These are phyloP conservation scores for Diabrotica virgifera DNA, from an alignment of 1,140 invertebrate species.

Conservation along the genomic window DNA sequence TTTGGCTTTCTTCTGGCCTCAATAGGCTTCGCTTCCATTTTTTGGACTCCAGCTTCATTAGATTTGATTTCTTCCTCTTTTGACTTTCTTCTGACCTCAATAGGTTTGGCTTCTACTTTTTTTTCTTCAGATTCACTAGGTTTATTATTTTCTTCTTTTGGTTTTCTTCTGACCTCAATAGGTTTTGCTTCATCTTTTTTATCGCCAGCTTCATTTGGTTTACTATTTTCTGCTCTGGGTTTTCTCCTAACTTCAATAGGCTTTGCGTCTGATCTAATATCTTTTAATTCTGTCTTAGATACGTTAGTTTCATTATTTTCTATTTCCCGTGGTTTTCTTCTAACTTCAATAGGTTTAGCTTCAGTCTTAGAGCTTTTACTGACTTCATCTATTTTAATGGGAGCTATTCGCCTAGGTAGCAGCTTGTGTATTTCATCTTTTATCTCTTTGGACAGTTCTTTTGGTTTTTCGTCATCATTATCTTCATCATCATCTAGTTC, in stretches of 20 bases:
- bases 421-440: slow-evolving; percentile 14
- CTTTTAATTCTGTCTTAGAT: not conserved
- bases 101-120: slow-evolving; percentile 3
- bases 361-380: not conserved
- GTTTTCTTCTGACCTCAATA: slow-evolving; percentile 5
- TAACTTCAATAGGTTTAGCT: slow-evolving; percentile 7
- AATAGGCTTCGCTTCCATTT: slow-evolving; percentile 5
- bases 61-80: slow-evolving; percentile 12
- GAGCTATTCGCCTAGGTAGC: slow-evolving; percentile 10
- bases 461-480: not conserved
- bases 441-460: slow-evolving; percentile 1
- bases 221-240: slow-evolving; percentile 8
- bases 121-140: not conserved
- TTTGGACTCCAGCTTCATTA: slow-evolving; percentile 3
- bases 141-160: not conserved
- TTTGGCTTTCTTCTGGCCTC: slow-evolving; percentile 5
- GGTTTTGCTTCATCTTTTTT: not conserved
- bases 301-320: not conserved
- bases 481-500: slow-evolving; percentile 10
- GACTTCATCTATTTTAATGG: not conserved
- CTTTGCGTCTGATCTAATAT: not conserved
- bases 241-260: slow-evolving; percentile 3
- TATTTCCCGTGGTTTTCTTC: not conserved
- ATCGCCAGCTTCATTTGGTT: slow-evolving; percentile 12
- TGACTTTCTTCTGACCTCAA: slow-evolving; percentile 1